These are phyloP conservation scores for Malurus splendens DNA, from an alignment of 2,797 vertebrate species.

Conservation along the genomic window DNA sequence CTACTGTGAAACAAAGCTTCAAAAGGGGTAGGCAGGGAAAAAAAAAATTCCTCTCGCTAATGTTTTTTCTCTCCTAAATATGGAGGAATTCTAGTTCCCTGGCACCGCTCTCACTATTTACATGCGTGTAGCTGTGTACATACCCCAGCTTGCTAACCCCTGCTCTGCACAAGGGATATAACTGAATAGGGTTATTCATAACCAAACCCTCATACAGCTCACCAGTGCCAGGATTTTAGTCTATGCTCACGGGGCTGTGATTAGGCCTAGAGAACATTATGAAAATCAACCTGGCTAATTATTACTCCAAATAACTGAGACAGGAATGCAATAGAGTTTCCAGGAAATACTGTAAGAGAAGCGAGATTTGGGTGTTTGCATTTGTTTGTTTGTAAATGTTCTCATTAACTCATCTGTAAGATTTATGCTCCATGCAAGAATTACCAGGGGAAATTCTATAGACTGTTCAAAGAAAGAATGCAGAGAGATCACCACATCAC, in stretches of 20 bases:
- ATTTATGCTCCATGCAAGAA: background rate
- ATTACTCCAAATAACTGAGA: background rate
- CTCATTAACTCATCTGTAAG: slow-evolving; percentile 26
- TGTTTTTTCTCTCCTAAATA: slow-evolving; percentile 24
- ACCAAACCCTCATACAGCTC: background rate
- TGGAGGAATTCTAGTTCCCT: background rate
- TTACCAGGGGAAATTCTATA: background rate
- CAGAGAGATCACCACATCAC: background rate
- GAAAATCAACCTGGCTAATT: slow-evolving; percentile 42
- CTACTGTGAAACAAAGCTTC: slow-evolving; percentile 32
- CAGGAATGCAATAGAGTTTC: background rate
- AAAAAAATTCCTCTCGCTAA: background rate
- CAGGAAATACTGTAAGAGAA: background rate
- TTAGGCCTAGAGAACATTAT: slow-evolving; percentile 6
- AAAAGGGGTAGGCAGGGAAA: background rate
- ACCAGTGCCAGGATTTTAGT: background rate
- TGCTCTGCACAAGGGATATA: background rate
- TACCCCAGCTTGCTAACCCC: background rate
- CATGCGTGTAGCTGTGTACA: background rate
- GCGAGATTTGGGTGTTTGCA: background rate
- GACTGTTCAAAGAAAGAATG: background rate
- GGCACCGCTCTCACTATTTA: background rate
- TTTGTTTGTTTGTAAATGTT: slow-evolving; percentile 34
- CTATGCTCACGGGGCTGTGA: background rate
- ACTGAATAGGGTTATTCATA: slow-evolving; percentile 47